Base-by-base conservation (phyloP, 1,140 invertebrate species). In the Temnothorax longispinosus region DNA sequence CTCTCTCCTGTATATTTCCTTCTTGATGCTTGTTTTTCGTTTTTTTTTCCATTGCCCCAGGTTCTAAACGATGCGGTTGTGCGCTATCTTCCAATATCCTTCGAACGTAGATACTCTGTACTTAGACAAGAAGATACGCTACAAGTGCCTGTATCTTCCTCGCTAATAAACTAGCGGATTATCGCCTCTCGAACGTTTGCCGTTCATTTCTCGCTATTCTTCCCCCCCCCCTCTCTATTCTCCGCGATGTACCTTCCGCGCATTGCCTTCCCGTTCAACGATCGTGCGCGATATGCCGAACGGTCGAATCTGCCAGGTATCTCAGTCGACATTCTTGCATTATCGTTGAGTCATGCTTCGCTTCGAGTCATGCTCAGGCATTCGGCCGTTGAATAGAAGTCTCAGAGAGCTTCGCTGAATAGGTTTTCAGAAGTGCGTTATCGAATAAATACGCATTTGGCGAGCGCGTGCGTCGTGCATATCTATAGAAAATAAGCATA, bases 121-220 rank as follows among this genome's bases (percentile, higher is more conserved):
- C 75, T 71, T 64, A 32, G 27, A 27, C 27, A 41, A 41, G 38
- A 52, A 77, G 69, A 47, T 56, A 76, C 13, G 47, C 44, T n/a
- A 21, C 35, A 78, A 90, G 85, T 77, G 84, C 3, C 74, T 75
- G 60, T 52, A 32, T 85, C 65, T 62, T 77, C 56, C 47, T 87
- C 38, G 74, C 54, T 89, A 87, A 89, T 89, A 89, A 89, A 90
- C 56, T 54, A 72, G 8, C 38, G 27, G 52, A 72, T 89, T 88
- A 89, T 86, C 80, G 65, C 47, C 27, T 64, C 21, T 80, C 21
- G 13, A 21, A 54, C 69, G 21, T 64, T 85, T 58, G 35, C 15
- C 32, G 38, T 74, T 3, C 41, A 27, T 21, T 32, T 52, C 3
- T 50, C 56, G 74, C 10, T 41, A 21, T 62, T 74, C 27, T 32